Evolutionary conservation across 2,797 vertebrate species (phyloP), one percentile per base, ranked within the genome.

Genomic region (Hybognathus amarus): DNA sequence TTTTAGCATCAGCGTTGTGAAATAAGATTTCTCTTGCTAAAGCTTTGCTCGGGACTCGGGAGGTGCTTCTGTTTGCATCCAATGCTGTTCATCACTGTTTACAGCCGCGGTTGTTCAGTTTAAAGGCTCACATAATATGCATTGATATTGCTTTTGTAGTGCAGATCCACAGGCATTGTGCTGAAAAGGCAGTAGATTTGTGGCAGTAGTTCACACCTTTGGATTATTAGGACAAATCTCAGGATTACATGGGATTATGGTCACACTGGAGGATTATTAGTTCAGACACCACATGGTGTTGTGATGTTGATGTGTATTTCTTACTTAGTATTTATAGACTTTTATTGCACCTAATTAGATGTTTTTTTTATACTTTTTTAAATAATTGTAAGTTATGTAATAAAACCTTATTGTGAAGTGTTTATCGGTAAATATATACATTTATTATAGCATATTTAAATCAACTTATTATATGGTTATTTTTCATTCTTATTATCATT

Each of bases 231-330:
- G 83, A 89, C 84, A 91, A 90, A 93, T 93, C 91, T 90, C 88
- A 87, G 89, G 89, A 80, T 94, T 92, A 93, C 87, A 84, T 50
- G 78, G 90, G 91, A 93, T 94, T 92, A 93, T 77, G 89, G 87
- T 91, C 88, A 87, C 85, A 85, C 73, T 89, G 87, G 82, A 92
- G 87, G 82, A 92, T 92, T 91, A 88, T 90, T 59, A 38, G 77
- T 85, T 18, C 42, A 83, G 24, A 78, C 18, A 38, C 75, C 40
- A 77, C 66, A 30, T 40, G 56, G 59, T 56, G 70, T 82, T 74
- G n/a, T 77, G 71, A 36, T 68, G 70, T 68, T 69, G 79, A 36
- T 36, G 36, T 36, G 36, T 36, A 36, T 36, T 36, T 36, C 36
- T 36, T 36, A 36, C 36, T 36, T 5, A 22, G 56, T 76, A 67